A percentile compares a stretch with the other conserved stretches of the same genome.
Evolutionary conservation across 2,888 invertebrate genomes (phyloP).

Genomic region (Lithophane ornitopus): DNA sequence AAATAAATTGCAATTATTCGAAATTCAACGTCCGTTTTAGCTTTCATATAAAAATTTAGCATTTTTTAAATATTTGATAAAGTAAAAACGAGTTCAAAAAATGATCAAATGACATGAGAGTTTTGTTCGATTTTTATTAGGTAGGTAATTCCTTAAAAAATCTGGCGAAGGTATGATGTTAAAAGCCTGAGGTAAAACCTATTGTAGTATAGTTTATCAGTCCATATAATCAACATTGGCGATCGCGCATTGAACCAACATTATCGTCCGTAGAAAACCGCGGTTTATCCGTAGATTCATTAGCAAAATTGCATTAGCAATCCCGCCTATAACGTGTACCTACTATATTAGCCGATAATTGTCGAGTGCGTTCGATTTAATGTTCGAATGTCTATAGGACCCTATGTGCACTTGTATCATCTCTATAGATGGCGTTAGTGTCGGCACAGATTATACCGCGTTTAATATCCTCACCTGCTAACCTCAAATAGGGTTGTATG

Average conservation of each 20-base stretch:
- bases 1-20: not conserved
- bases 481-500: conserved; percentile 19
- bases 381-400: conserved; percentile 62
- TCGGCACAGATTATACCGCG: conserved; percentile 71
- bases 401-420: conserved; percentile 58
- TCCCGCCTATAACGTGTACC: conserved; percentile 58
- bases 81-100: too few relatives aligned
- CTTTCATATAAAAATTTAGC: not conserved
- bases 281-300: conserved; percentile 71
- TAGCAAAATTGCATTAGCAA: conserved; percentile 75
- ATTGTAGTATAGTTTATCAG: conserved; percentile 22
- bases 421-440: conserved; percentile 59
- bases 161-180: not conserved
- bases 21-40: not conserved
- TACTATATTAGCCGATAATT: conserved; percentile 70
- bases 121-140: not conserved
- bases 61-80: not conserved
- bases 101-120: too few relatives aligned
- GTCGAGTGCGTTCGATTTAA: conserved; percentile 74
- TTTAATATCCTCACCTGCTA: conserved; percentile 64
- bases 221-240: conserved; percentile 22
- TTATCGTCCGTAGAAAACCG: conserved; percentile 61
- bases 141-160: conserved; percentile 13
- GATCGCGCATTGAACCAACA: conserved; percentile 42
- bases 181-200: not conserved